A percentile compares a stretch with the other conserved stretches of the same genome.
Conservation (phyloP, 64 coral and sea anemone genomes). For the Porites lutea region DNA sequence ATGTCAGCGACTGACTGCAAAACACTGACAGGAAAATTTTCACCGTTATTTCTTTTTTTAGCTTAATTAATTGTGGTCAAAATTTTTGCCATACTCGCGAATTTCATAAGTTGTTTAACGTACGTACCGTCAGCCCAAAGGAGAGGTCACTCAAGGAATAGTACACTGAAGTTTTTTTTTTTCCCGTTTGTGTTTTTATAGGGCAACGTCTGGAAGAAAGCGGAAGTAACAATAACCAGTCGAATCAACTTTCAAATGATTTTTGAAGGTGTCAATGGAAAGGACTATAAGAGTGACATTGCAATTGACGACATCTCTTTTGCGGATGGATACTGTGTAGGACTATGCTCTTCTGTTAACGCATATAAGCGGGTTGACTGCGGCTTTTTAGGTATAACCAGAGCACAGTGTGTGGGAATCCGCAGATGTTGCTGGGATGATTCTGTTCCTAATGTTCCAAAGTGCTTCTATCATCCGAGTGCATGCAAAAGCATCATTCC, state of each 20-base stretch:
- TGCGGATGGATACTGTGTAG: slow-evolving; percentile 83
- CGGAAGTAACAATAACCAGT: slow-evolving; percentile 77
- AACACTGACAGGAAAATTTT: no score
- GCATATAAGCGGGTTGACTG: slow-evolving; percentile 81
- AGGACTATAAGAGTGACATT: slow-evolving; percentile 84
- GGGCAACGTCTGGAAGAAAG: slow-evolving; percentile 97
- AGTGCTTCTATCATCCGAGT: slow-evolving; percentile 96
- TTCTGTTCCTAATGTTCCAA: slow-evolving; percentile 81
- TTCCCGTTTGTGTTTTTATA: neutral
- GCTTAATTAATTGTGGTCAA: no score
- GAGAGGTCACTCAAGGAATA: neutral
- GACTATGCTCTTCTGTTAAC: slow-evolving; percentile 84
- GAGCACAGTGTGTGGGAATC: slow-evolving; percentile 64
- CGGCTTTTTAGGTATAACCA: slow-evolving; percentile 80
- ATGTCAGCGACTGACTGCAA: no score
- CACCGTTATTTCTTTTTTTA: no score
- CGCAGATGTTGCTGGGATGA: slow-evolving; percentile 92
- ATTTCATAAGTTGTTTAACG: no score
- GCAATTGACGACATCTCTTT: slow-evolving; percentile 94
- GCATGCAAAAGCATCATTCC: slow-evolving; percentile 80
- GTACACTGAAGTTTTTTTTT: neutral
- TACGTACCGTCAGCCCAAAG: neutral
- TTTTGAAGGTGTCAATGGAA: slow-evolving; percentile 90
- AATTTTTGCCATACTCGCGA: no score
- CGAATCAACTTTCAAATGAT: slow-evolving; percentile 69